Base-by-base conservation (phyloP, 2,888 invertebrate species). In the Chloroclysta siterata region DNA sequence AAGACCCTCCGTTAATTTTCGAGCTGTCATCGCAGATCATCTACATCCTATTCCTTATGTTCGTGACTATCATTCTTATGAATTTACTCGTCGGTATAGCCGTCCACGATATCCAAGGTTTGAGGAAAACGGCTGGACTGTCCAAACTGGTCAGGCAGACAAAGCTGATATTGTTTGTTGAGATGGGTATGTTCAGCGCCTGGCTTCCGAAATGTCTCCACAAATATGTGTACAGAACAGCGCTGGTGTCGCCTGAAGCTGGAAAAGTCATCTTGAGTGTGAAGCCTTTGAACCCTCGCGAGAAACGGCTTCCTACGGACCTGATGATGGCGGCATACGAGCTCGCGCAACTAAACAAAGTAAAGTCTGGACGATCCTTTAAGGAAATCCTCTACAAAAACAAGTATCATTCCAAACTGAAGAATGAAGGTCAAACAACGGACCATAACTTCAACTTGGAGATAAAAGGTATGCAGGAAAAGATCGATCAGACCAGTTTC, bases 51-150 rank as follows among this genome's bases (percentile, higher is more conserved):
- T 97, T 97, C 70, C 90, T 97, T 2, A 93, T 97, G 76, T 97
- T 97, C 81, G 97, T 97, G 0, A 97, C 97, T 0, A 96, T 97
- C 13, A 96, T 97, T 54, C 84, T 97, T 50, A 97, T 97, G 97
- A 97, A 97, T 87, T 88, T 97, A 2, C 91, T 97, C 0, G 97
- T 97, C 5, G 97, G 97, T 86, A 97, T 97, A 62, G 97, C 97
- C 0, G 97, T 97, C 0, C 97, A 97, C 68, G 97, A 97, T 80
- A 97, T 97, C 67, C 97, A 97, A 83, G 97, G 97, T 0, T 87
- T 97, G 0, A 95, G 97, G 66, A 97, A 97, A 89, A 97, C 97
- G 0, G 97, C 97, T 0, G 97, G 97, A 0, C 87, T 97, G 0
- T 97, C 97, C 0, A 97, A 97, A 78, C 90, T 97, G 14, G 97